These are phyloP conservation scores for Dolichallabes microphthalmus DNA, from an alignment of 2,113 vertebrate species.

Conservation along the genomic window DNA sequence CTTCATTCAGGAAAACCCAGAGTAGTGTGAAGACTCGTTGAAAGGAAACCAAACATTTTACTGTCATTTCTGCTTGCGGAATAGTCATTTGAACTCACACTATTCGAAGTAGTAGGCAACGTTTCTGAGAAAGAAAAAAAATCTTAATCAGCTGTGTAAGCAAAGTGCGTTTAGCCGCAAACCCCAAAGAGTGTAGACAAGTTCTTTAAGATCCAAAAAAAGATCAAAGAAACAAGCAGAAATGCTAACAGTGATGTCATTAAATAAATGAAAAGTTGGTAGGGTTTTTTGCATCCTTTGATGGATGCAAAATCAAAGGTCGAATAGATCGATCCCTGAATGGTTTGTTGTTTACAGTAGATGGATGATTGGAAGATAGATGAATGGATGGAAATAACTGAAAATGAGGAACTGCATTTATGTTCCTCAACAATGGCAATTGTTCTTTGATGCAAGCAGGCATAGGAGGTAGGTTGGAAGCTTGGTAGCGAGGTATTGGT, in stretches of 20 bases:
- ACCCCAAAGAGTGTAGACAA: not conserved
- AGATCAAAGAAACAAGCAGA: not conserved
- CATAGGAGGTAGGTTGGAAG: not conserved
- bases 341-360: no score
- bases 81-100: not conserved
- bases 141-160: not conserved
- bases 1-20: constrained; percentile 12
- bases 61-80: constrained; percentile 2
- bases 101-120: not conserved
- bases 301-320: no score
- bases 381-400: not conserved
- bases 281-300: not conserved
- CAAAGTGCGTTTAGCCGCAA: not conserved
- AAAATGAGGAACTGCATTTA: not conserved
- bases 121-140: not conserved
- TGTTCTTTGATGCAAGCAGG: not conserved
- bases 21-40: not conserved
- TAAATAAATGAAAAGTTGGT: not conserved
- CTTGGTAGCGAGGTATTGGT: not conserved
- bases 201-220: not conserved
- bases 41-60: not conserved
- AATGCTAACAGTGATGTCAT: not conserved
- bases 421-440: not conserved
- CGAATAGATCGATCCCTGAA: not conserved
- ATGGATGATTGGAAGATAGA: not conserved